phyloP scores from a whole-genome alignment of 2,888 invertebrate genomes.

The Napeogenes sylphis region DNA sequence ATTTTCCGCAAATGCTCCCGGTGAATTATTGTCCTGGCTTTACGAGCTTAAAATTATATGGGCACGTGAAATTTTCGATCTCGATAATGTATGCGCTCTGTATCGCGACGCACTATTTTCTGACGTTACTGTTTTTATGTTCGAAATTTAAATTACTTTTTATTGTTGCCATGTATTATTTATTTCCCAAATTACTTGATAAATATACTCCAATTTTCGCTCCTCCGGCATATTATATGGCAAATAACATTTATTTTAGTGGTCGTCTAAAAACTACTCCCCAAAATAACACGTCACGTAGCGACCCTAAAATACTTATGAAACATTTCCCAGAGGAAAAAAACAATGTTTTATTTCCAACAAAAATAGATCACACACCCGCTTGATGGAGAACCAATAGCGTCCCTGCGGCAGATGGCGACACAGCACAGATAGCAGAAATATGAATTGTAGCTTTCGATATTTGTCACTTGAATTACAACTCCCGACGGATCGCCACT shows the following conservation, averaged over 20 bases:
- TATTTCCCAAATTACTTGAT: slow-evolving; percentile 19
- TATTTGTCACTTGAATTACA: slow-evolving; percentile 79
- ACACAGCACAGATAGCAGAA: slow-evolving; percentile 74
- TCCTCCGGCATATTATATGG: background rate
- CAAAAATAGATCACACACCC: slow-evolving; percentile 75
- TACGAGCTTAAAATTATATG: slow-evolving; percentile 78
- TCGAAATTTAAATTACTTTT: slow-evolving; percentile 35
- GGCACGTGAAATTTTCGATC: slow-evolving; percentile 76
- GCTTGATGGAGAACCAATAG: slow-evolving; percentile 76
- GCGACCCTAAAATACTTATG: slow-evolving; percentile 69
- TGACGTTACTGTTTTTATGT: slow-evolving; percentile 42
- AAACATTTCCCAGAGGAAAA: slow-evolving; percentile 71
- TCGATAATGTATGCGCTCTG: slow-evolving; percentile 66
- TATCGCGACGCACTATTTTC: slow-evolving; percentile 63
- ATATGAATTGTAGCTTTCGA: slow-evolving; percentile 76
- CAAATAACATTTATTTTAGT: slow-evolving; percentile 12
- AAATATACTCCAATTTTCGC: slow-evolving; percentile 2
- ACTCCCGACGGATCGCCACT: slow-evolving; percentile 63
- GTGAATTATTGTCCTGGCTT: slow-evolving; percentile 74
- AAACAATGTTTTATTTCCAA: slow-evolving; percentile 72
- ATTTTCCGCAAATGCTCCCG: slow-evolving; percentile 77
- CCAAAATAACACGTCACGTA: slow-evolving; percentile 63
- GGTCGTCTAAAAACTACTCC: slow-evolving; percentile 16
- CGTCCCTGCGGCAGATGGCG: slow-evolving; percentile 74
- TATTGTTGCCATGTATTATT: slow-evolving; percentile 27